Base-by-base conservation (phyloP, 1,140 invertebrate species). In the Trichonephila inaurata region DNA sequence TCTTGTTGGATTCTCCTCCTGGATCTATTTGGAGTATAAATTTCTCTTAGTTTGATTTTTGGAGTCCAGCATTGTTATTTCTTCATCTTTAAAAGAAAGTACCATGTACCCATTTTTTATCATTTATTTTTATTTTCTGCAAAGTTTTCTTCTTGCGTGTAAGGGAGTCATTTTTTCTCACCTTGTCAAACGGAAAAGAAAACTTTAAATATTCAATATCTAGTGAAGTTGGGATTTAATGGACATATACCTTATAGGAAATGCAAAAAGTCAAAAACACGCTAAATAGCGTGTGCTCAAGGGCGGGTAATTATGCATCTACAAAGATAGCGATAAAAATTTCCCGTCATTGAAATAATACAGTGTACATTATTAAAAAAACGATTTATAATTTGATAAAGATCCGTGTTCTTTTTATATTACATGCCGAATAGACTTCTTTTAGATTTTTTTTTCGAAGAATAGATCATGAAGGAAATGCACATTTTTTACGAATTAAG, bases 31-130 rank as follows among this genome's bases (percentile, higher is more conserved):
- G 89, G 44, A 62, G 89, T 62, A 91, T 91, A 91, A 91, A 91
- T 91, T 91, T 82, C 72, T 82, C 72, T 82, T 82, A 91, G 89
- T 72, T 91, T 91, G 72, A 91, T 91, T 58, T 82, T 91, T 89
- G 10, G 14, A 89, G 64, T 44, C 66, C 40, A 51, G 40, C 16
- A 58, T 51, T 58, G 64, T 89, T 51, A 60, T 89, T 89, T 69
- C 51, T 77, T 16, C 69, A 72, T 58, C 51, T 16, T 28, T 51
- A 62, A 58, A 61, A 60, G 44, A 83, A 85, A 60, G 58, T 28
- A 18, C 12, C 21, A 10, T 24, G 21, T 24, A 7, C 12, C 33
- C 51, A 18, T 58, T 85, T 61, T 83, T 85, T 85, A 85, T 85
- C 83, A 85, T 85, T 85, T 85, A 33, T 85, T 60, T 61, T 61